These are phyloP conservation scores for Hassar affinis DNA, from an alignment of 2,113 vertebrate genomes.

Conservation along the genomic window DNA sequence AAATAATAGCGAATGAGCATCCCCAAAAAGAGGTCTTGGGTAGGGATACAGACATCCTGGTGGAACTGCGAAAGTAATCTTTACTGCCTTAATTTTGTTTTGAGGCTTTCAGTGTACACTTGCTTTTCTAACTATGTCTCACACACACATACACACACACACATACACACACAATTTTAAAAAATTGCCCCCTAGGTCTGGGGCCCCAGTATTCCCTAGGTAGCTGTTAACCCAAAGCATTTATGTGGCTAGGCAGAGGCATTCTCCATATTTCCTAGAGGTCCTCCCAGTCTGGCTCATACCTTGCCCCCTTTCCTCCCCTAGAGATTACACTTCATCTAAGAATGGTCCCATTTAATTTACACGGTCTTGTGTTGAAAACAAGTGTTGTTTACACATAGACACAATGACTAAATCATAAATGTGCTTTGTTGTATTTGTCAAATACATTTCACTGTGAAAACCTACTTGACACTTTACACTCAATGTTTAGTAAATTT, in stretches of 20 bases:
- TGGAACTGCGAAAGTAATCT: constrained; percentile 59
- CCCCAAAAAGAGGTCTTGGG: constrained; percentile 66
- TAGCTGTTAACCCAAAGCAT: constrained; percentile 68
- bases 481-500: constrained; percentile 30
- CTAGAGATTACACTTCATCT: constrained; percentile 20
- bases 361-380: constrained; percentile 28
- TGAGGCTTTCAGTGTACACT: constrained; percentile 35
- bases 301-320: constrained; percentile 42
- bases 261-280: constrained; percentile 63
- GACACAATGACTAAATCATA: not conserved
- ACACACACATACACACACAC: constrained; percentile 35
- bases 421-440: constrained; percentile 8
- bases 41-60: constrained; percentile 66
- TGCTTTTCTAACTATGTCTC: constrained; percentile 59
- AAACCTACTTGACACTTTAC: not conserved
- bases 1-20: constrained; percentile 68
- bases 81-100: constrained; percentile 25
- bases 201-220: constrained; percentile 62
- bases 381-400: constrained; percentile 3
- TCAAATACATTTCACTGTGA: not conserved
- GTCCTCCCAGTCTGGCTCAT: constrained; percentile 44
- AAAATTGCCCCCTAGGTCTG: constrained; percentile 56
- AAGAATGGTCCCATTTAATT: constrained; percentile 29
- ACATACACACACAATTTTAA: constrained; percentile 13
- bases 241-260: constrained; percentile 52